Conservation (phyloP, 2,888 invertebrate genomes). For the Muschampia plurimacula region DNA sequence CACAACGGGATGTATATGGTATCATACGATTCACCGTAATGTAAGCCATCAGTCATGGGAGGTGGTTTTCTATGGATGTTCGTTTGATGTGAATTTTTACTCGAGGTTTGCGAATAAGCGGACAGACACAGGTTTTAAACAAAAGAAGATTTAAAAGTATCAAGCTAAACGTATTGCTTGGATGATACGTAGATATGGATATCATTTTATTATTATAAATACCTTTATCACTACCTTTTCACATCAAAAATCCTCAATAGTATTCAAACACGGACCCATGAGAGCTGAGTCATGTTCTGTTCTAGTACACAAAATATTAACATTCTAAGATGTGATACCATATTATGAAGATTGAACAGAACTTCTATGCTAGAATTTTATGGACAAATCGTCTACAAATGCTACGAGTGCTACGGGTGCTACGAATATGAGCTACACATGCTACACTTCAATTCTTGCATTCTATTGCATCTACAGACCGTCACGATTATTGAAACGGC, state of each 20-base stretch:
- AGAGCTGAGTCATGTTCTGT: not conserved
- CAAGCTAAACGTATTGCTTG: too few relatives aligned
- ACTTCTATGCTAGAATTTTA: conserved; percentile 17
- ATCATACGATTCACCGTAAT: conserved; percentile 21
- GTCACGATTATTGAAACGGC: conserved; percentile 22
- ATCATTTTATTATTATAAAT: too few relatives aligned
- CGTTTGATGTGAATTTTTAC: conserved; percentile 18
- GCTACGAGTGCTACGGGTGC: conserved; percentile 24
- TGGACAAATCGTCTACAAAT: conserved; percentile 5
- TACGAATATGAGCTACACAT: conserved; percentile 35
- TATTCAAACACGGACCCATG: too few relatives aligned
- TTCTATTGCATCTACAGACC: conserved; percentile 26
- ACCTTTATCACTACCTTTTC: too few relatives aligned
- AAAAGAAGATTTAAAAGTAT: too few relatives aligned
- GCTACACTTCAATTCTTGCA: conserved; percentile 32
- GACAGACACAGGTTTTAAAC: not conserved
- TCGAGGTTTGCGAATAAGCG: not conserved
- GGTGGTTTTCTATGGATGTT: conserved; percentile 17
- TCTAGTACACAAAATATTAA: not conserved
- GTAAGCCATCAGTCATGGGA: conserved; percentile 20
- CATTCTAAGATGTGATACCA: not conserved
- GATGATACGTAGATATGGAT: too few relatives aligned
- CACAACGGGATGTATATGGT: conserved; percentile 8
- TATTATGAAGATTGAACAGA: not conserved
- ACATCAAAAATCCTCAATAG: too few relatives aligned